Evolutionary conservation across 1,140 invertebrate genomes (phyloP), one percentile per base, ranked within the genome.

Genomic region (Euura saliciscinereae): DNA sequence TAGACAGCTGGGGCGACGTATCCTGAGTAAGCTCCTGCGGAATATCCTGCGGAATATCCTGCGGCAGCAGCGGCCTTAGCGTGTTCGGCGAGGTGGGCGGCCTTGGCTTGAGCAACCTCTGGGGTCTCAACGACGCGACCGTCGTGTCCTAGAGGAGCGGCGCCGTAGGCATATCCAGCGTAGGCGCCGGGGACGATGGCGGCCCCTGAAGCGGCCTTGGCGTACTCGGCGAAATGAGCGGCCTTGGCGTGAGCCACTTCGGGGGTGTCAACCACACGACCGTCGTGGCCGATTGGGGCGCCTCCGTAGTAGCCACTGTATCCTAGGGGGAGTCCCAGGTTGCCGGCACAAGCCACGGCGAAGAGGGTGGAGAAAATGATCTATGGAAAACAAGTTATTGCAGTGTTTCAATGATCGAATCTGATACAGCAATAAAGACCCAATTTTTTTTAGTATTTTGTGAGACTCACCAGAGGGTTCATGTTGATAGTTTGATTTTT

Each of bases 201-300:
- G 59, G 76, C 76, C 65, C 74, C 75, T 11, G 71, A 66, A 4
- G 75, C 69, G 65, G 74, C 66, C 44, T 77, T 8, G 4, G 45
- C 70, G 46, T 78, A 74, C 2, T 81, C 79, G 7, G 77, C 80
- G 2, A 84, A 78, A 78, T 74, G 76, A 76, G 84, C 70, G 74
- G 83, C 76, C 66, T 79, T 84, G 46, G 79, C 77, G 43, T 78
- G 75, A 72, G 88, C 87, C 1, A 84, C 80, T 43, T 80, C 75
- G 65, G 81, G 68, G 59, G 70, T 77, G 44, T 82, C 87, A 77
- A 89, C 86, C 73, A 86, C 73, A 85, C 90, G 80, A 28, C 89
- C 89, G 46, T 89, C 88, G 64, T 89, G 81, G 51, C 8, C 51
- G 8, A 59, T 8, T 11, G 51, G 51, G 51, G 51, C 51, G 51